Percentiles rank a stretch among this genome's conserved stretches.
Conservation (phyloP, 2,888 invertebrate genomes). For the Phania funesta region DNA sequence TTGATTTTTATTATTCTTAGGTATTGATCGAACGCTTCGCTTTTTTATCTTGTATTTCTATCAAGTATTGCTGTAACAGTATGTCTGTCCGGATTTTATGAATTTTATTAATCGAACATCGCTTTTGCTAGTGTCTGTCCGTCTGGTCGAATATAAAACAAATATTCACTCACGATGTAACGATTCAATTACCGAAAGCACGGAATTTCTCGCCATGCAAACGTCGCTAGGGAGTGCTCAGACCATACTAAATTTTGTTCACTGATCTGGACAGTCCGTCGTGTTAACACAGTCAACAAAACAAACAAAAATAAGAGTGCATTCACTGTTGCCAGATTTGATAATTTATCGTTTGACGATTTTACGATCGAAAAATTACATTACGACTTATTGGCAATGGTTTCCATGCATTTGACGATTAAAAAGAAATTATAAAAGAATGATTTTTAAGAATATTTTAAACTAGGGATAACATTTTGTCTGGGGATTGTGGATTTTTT, state of each 20-base stretch:
- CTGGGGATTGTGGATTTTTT: no score
- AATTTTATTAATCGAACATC: not conserved
- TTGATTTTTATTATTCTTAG: constrained; percentile 1
- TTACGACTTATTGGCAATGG: no score
- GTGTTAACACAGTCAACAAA: constrained; percentile 40
- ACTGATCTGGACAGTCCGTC: constrained; percentile 54
- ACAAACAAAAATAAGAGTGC: not conserved
- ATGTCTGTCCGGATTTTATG: not conserved
- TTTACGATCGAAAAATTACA: no score
- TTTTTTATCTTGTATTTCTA: constrained; percentile 16
- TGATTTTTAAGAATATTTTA: no score
- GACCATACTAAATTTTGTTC: constrained; percentile 64
- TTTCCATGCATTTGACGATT: no score
- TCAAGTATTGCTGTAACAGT: constrained; percentile 6
- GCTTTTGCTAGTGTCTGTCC: constrained; percentile 22
- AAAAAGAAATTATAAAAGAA: no score
- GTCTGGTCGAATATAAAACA: constrained; percentile 31
- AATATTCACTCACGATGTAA: constrained; percentile 44
- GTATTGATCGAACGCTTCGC: constrained; percentile 10
- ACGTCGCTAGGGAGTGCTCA: constrained; percentile 61
- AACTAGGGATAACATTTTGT: no score
- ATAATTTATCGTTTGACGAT: not conserved
- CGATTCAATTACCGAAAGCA: constrained; percentile 39
- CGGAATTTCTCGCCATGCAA: constrained; percentile 35
- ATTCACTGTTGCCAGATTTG: not conserved